Evolutionary conservation across 2,113 vertebrate species (phyloP), one percentile per base, ranked within the genome.

Genomic region (Uropsilus gracilis): DNA sequence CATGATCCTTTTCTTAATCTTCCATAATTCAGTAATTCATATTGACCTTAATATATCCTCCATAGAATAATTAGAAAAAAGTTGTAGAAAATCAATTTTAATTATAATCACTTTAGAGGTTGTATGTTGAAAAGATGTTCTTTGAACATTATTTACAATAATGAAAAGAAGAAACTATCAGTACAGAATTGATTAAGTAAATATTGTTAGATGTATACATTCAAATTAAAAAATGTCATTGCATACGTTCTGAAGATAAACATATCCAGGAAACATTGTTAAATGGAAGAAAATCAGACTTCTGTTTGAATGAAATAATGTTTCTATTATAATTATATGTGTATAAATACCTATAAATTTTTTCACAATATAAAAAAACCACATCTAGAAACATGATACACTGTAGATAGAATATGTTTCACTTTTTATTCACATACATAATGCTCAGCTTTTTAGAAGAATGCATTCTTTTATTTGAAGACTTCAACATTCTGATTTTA

Each of bases 71-170:
- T 88, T 3, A 64, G 39, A 61, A 63, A 77, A 88, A 82, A 95
- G 8, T 66, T 53, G 48, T n/a, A 59, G 10, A 82, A 86, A 95
- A 90, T 44, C 39, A 94, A 94, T 89, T 86, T n/a, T 86, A 86
- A 80, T 76, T 59, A 55, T 90, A 94, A 75, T 71, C 6, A 80
- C 28, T 66, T 55, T 59, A 76, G 12, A 37, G 34, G 16, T 7
- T 80, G 12, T 39, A 75, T 46, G 10, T 53, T 89, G 63, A 78
- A 86, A 94, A 89, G 9, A 78, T 39, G 9, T 16, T 63, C 50
- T 78, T 63, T 71, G 37, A 61, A 26, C 17, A 46, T 71, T 72
- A 64, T 32, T 72, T 86, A 32, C 76, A 71, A 66, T 77, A 77
- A 76, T 72, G 46, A 82, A 94, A 77, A 86, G 69, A 42, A 88